Evolutionary conservation across 2,797 vertebrate genomes (phyloP).

Genomic region (Tachyglossus aculeatus): DNA sequence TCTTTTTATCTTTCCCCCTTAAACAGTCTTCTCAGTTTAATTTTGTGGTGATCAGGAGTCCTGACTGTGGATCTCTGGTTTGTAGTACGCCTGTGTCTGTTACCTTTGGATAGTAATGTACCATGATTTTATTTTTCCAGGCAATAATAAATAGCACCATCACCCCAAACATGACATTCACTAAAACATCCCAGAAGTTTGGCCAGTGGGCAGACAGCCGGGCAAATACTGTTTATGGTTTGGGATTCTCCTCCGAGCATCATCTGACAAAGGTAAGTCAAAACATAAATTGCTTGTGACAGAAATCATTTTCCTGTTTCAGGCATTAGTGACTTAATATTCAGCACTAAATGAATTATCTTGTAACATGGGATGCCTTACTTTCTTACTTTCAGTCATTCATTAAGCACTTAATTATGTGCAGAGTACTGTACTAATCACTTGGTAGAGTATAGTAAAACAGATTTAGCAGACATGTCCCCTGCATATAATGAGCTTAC

Average conservation of each 20-base stretch:
- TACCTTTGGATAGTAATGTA: too few relatives aligned
- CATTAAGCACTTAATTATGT: too few relatives aligned
- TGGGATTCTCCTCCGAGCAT: slow-evolving; percentile 98
- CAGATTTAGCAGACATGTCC: too few relatives aligned
- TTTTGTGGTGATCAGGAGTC: too few relatives aligned
- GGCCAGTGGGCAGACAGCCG: slow-evolving; percentile 98
- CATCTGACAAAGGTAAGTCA: slow-evolving; percentile 92
- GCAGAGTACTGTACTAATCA: too few relatives aligned
- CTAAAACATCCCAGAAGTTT: slow-evolving; percentile 99
- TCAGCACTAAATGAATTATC: neutral
- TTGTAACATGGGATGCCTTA: neutral
- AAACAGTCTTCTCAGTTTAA: too few relatives aligned
- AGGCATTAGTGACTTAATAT: neutral
- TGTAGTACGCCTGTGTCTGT: too few relatives aligned
- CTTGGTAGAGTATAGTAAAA: too few relatives aligned
- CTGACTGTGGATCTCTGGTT: neutral
- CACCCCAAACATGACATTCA: slow-evolving; percentile 99
- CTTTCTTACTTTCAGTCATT: too few relatives aligned
- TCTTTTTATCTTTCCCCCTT: too few relatives aligned
- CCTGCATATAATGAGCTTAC: too few relatives aligned
- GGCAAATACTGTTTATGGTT: slow-evolving; percentile 95
- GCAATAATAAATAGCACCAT: slow-evolving; percentile 99
- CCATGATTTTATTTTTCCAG: slow-evolving; percentile 79
- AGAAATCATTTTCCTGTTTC: neutral
- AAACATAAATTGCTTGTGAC: neutral